Conservation (phyloP, 2,113 vertebrate genomes). For the Leptobrachium ailaonicum region DNA sequence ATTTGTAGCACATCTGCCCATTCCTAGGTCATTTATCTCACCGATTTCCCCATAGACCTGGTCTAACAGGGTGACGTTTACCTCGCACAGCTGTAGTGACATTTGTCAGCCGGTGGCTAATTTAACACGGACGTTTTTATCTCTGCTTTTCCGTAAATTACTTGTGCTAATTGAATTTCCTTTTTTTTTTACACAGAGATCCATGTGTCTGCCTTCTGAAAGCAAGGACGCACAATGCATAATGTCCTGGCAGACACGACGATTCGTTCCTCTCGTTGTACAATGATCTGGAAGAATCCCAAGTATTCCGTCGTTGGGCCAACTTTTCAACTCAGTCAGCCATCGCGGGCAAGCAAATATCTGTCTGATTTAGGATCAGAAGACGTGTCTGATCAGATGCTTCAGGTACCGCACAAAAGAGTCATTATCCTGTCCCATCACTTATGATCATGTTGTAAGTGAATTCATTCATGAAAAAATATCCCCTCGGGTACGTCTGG, state of each 20-base stretch:
- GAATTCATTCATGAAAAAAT: no score
- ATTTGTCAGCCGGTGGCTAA: slow-evolving; percentile 36
- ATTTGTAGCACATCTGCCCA: no score
- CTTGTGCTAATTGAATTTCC: slow-evolving; percentile 29
- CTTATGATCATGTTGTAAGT: no score
- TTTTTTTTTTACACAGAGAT: slow-evolving; percentile 15
- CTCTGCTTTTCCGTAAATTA: background rate
- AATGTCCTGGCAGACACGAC: slow-evolving; percentile 3
- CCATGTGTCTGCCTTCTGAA: slow-evolving; percentile 3
- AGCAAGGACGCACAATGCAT: slow-evolving; percentile 2
- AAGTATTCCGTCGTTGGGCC: slow-evolving; percentile 14
- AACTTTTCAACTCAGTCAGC: slow-evolving; percentile 7
- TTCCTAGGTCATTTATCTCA: no score
- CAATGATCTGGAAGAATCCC: slow-evolving; percentile 14
- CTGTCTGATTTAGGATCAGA: background rate
- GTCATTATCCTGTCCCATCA: no score
- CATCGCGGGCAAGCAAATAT: background rate
- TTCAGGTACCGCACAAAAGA: background rate
- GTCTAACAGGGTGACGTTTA: no score
- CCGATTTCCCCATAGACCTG: no score
- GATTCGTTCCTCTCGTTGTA: slow-evolving; percentile 5
- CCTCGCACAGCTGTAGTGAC: background rate
- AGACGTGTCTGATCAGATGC: background rate
- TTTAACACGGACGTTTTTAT: slow-evolving; percentile 22
- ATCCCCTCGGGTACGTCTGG: no score